Evolutionary conservation across 2,888 invertebrate species (phyloP), one percentile per base, ranked within the genome.

Genomic region (Trissolcus brochymenae): DNA sequence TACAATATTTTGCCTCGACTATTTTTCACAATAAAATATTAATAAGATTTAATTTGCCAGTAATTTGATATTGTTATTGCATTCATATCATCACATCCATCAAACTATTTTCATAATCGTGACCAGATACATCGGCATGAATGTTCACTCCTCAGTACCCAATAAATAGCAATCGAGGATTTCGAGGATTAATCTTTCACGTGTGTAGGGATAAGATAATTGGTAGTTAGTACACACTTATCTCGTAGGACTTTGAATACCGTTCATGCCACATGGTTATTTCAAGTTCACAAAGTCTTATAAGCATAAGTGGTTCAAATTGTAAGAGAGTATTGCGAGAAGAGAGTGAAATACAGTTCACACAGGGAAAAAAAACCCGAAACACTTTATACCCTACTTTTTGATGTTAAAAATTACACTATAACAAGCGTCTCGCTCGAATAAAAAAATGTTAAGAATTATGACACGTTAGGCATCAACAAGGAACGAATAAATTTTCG

Each of bases 181-280:
- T 80, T 80, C 76, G 79, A 80, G 79, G 82, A 82, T 82, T 81
- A 81, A 79, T 79, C 70, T 76, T 71, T 50, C 59, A 21, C 19
- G 51, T 59, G 64, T 64, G 64, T 72, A 72, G 46, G 62, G 62
- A 70, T 73, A 74, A 62, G 76, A 79, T 81, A 81, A 83, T 79
- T 80, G 79, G 81, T 81, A 81, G 83, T 84, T 83, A 83, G 83
- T 83, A 80, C 79, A 76, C 81, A 82, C 81, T 81, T 80, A 79
- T 76, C 67, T 75, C 66, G 66, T 75, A 62, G 75, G 70, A 68
- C 54, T 62, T 56, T 56, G 70, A 43, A 51, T 62, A 75, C 62
- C 66, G 53, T 61, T 71, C 70, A 61, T 51, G 40, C 60, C 60
- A 60, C 64, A 70, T 76, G 70, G 14, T 78, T 68, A 73, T 78